A percentile compares a stretch with the other conserved stretches of the same genome.
Evolutionary conservation across 2,113 vertebrate genomes (phyloP).

Genomic region (Antechinus stuartii): DNA sequence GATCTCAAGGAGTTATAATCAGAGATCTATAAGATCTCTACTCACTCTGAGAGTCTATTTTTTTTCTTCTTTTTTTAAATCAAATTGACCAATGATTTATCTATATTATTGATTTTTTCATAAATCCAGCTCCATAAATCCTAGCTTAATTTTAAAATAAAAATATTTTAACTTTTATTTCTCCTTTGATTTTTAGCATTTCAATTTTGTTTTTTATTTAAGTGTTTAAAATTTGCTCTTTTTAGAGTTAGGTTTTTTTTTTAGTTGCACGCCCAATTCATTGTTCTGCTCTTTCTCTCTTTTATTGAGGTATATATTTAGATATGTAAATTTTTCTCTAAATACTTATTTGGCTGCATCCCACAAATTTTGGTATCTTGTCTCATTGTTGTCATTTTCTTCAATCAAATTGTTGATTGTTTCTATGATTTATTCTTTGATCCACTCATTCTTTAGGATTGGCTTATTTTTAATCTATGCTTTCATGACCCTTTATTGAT

Average conservation of each 20-base stretch:
- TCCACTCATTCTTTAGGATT: not conserved
- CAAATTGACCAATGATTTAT: not conserved
- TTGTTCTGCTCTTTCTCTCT: too few species aligned
- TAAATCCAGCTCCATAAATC: not conserved
- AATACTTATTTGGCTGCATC: not conserved
- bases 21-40: too few species aligned
- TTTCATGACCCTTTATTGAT: not conserved
- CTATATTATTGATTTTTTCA: not conserved
- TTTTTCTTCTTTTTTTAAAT: not conserved
- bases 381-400: not conserved
- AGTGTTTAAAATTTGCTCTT: not conserved
- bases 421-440: not conserved
- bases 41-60: too few species aligned
- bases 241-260: not conserved
- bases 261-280: too few species aligned
- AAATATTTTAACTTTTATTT: not conserved
- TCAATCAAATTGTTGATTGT: not conserved
- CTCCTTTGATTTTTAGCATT: not conserved
- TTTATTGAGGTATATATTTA: too few species aligned
- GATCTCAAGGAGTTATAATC: not conserved
- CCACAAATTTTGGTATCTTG: not conserved
- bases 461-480: too few species aligned
- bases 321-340: too few species aligned
- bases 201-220: not conserved
- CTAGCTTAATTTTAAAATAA: not conserved